Evolutionary conservation across 2,113 vertebrate genomes (phyloP), one percentile per base, ranked within the genome.

Genomic region (Gopherus evgoodei): DNA sequence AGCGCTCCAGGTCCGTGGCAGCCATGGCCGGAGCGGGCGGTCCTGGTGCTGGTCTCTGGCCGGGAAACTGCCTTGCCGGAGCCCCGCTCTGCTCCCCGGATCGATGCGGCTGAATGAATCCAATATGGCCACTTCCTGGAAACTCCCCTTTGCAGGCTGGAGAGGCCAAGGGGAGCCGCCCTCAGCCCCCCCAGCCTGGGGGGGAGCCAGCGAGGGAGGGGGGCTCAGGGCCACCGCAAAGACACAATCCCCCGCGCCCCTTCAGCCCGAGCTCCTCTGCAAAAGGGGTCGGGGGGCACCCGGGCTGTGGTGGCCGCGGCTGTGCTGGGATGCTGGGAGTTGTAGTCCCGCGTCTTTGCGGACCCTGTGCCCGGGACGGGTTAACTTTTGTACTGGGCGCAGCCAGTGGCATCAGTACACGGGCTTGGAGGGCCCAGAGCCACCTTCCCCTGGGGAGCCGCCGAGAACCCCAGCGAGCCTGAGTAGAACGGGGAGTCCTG

Each of bases 51-150:
- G 84, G 11, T 72, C 94, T 81, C 10, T 81, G 83, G 92, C 93
- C 87, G 95, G 83, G 88, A 35, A 94, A 96, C 96, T 96, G 97
- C 92, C 98, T 97, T 7, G 47, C 98, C 96, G 5, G 81, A 57
- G 94, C 97, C 97, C 96, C 98, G 97, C 97, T 95, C 96, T 96
- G 91, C 93, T 97, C 98, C 98, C 96, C 86, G 95, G 95, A 95
- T 96, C 95, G 97, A 97, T 98, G 97, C 96, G 93, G 97, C 98
- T 98, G 96, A 97, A 98, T 98, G 97, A 97, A 98, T 98, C 98
- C 99, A 99, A 99, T 98, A 99, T 99, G 99, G 99, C 99, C 97
- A 97, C 99, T 98, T 98, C 98, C 98, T 98, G 98, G 98, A 98
- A 98, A 98, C 98, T 98, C 98, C 98, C 88, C 97, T 98, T 95